phyloP scores from a whole-genome alignment of 2,888 invertebrate species.

The Sthenelais limicola region DNA sequence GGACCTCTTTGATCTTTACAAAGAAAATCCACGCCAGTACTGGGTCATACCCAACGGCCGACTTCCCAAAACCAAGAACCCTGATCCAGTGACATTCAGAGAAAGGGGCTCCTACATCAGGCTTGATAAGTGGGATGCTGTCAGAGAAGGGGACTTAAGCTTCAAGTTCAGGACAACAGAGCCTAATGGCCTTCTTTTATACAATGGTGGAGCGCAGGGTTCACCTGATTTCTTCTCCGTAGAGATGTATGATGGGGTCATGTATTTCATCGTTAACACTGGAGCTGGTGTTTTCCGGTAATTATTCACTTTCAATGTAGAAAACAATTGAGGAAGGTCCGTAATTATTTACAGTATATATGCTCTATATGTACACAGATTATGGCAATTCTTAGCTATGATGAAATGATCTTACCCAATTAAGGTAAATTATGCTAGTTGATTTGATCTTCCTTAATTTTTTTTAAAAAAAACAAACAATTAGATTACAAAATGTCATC shows the following conservation, averaged over 20 bases:
- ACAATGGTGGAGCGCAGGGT: slow-evolving; percentile 51
- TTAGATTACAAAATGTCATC: background rate
- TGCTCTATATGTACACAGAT: background rate
- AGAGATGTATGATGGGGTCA: slow-evolving; percentile 67
- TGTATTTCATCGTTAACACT: slow-evolving; percentile 65
- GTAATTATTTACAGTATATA: too few relatives aligned
- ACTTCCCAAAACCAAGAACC: slow-evolving; percentile 15
- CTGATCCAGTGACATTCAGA: slow-evolving; percentile 50
- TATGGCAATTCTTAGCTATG: background rate
- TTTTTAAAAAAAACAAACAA: background rate
- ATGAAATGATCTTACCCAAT: too few relatives aligned
- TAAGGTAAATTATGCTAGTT: background rate
- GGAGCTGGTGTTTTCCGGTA: slow-evolving; percentile 53
- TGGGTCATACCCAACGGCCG: slow-evolving; percentile 38
- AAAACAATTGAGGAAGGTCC: too few relatives aligned
- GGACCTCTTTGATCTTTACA: slow-evolving; percentile 49
- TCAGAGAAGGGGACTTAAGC: slow-evolving; percentile 51
- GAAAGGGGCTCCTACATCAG: slow-evolving; percentile 38
- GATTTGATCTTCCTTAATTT: background rate
- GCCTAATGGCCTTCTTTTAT: slow-evolving; percentile 62
- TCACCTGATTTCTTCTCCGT: slow-evolving; percentile 59
- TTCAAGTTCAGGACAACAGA: slow-evolving; percentile 66
- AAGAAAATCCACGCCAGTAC: slow-evolving; percentile 23
- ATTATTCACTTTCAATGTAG: background rate
- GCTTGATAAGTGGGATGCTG: slow-evolving; percentile 45